Evolutionary conservation across 92 coral and sea anemone genomes (phyloP).

Genomic region (Virgularia gustaviana): DNA sequence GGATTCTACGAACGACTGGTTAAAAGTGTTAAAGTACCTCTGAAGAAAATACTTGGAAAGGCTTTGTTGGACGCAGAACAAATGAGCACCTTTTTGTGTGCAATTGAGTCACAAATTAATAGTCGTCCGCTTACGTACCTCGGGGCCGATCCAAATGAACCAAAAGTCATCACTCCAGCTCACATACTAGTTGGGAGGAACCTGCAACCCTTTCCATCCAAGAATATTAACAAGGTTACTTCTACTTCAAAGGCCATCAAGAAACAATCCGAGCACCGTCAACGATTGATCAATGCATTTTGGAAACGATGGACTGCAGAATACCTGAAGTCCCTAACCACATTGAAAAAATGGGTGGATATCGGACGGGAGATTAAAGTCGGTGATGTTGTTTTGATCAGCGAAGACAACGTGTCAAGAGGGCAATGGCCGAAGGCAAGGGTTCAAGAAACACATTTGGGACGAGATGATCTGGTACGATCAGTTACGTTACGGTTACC

Average conservation of each 20-base stretch:
- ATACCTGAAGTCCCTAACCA: conserved; percentile 36
- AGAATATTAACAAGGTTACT: conserved; percentile 17
- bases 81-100: conserved; percentile 4
- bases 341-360: conserved; percentile 34
- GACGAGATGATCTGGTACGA: conserved; percentile 25
- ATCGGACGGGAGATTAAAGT: conserved; percentile 9
- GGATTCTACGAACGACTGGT: conserved; percentile 39
- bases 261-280: conserved; percentile 40
- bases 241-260: conserved; percentile 40
- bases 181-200: conserved; percentile 38
- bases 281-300: conserved; percentile 33
- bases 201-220: conserved; percentile 9
- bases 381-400: conserved; percentile 47
- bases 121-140: conserved; percentile 43
- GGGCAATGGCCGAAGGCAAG: conserved; percentile 40
- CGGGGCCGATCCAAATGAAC: conserved; percentile 49
- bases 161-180: conserved; percentile 29
- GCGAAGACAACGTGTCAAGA: conserved; percentile 33
- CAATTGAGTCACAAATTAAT: conserved; percentile 44
- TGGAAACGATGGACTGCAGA: conserved; percentile 50
- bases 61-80: conserved; percentile 47
- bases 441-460: conserved; percentile 23
- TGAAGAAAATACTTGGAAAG: conserved; percentile 38
- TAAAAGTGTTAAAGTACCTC: conserved; percentile 33
- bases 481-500: conserved; percentile 33